Base-by-base conservation (phyloP, 1,140 invertebrate species). In the Drosophila rufa region DNA sequence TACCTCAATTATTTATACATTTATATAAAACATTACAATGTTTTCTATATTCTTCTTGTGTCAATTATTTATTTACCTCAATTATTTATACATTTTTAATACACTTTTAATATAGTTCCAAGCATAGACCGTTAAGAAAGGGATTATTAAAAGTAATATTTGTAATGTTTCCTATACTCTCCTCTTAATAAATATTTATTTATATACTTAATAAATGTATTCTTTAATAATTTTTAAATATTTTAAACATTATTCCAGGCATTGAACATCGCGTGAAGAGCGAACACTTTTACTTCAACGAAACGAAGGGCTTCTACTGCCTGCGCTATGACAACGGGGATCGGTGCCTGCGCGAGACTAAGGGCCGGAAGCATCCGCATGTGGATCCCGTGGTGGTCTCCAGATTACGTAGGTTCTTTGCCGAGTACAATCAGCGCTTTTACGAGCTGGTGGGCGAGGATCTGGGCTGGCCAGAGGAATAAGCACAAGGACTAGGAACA, bases 301-400 rank as follows among this genome's bases (percentile, higher is more conserved):
- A 97, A 92, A 98, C 98, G 17, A 99, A 99, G 93, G 98, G 98
- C 4, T 99, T 99, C 93, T 99, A 98, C 87, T 99, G 99, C 93
- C 94, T 99, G 71, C 94, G 97, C 40, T 97, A 97, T 85, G 96
- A 97, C 75, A 97, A 96, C 6, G 95, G 96, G 30, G 96, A 97
- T 85, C 85, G 98, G 87, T 99, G 99, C 94, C 94, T 99, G 64
- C 95, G 97, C 4, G 98, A 99, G 86, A 98, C 97, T 61, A 99
- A 99, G 93, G 99, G 99, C 4, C 94, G 99, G 3, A 95, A 95
- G 80, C 98, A 99, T 94, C 98, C 98, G 0, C 94, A 96, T 30
- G 97, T 99, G 12, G 96, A 96, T 87, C 95, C 96, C 0, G 93
- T 95, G 25, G 96, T 98, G 15, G 95, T 99, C n/a, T 95, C 96